These are phyloP conservation scores for Andrena marginata DNA, from an alignment of 2,888 invertebrate species.

Conservation along the genomic window DNA sequence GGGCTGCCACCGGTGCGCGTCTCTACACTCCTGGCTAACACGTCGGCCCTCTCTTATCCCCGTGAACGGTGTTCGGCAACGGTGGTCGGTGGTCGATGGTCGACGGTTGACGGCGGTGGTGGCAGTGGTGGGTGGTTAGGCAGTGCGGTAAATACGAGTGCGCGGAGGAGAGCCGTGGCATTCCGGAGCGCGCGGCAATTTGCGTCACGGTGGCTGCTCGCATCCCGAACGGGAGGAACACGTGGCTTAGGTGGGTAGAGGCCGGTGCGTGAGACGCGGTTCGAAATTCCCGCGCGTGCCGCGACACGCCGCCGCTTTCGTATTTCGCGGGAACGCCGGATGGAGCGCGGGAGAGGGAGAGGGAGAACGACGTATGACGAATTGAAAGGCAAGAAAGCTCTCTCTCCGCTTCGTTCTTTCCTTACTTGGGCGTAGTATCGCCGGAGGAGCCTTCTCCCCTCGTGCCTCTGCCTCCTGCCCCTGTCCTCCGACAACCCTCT, in stretches of 20 bases:
- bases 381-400: constrained; percentile 26
- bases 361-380: constrained; percentile 22
- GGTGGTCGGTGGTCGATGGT: constrained; percentile 15
- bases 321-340: constrained; percentile 52
- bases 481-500: constrained; percentile 43
- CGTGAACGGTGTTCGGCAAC: constrained; percentile 21
- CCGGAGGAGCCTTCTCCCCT: constrained; percentile 54
- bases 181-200: constrained; percentile 60
- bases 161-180: constrained; percentile 50
- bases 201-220: constrained; percentile 62
- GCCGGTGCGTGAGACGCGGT: constrained; percentile 45
- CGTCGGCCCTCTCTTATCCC: constrained; percentile 37
- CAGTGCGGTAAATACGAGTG: constrained; percentile 26
- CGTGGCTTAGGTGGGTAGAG: constrained; percentile 56
- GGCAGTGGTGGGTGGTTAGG: constrained; percentile 16
- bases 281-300: constrained; percentile 61
- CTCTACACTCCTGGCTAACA: constrained; percentile 28
- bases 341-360: constrained; percentile 4
- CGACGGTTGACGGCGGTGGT: constrained; percentile 5
- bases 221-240: constrained; percentile 58
- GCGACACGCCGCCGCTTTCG: constrained; percentile 44
- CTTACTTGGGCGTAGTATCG: constrained; percentile 61
- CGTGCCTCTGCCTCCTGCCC: constrained; percentile 47
- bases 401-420: constrained; percentile 36
- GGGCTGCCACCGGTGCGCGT: constrained; percentile 36